phyloP scores from a whole-genome alignment of 2,797 vertebrate genomes.

The Tinamus major region DNA sequence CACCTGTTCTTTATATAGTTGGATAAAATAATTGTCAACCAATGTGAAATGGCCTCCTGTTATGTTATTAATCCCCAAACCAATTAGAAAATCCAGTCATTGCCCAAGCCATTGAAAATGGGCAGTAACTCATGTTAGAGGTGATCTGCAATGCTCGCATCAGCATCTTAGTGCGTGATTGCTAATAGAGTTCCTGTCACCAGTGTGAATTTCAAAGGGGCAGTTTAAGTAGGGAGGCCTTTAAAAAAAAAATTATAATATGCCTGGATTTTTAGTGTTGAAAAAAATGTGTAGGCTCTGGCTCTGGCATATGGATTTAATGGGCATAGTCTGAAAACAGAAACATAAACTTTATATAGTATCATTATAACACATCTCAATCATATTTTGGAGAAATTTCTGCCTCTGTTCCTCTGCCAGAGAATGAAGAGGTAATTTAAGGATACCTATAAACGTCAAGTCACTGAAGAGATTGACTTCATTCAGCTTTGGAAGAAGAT shows the following conservation, averaged over 20 bases:
- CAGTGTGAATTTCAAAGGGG: slow-evolving; percentile 24
- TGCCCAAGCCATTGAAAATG: slow-evolving; percentile 41
- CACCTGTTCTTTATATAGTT: slow-evolving; percentile 72
- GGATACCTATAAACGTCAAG: not conserved
- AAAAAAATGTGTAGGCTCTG: not conserved
- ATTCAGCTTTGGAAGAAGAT: slow-evolving; percentile 29
- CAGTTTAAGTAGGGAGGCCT: slow-evolving; percentile 8
- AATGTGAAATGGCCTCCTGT: slow-evolving; percentile 63
- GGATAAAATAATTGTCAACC: slow-evolving; percentile 69
- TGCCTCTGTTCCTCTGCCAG: not conserved
- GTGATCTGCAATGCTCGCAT: not conserved
- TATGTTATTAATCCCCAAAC: slow-evolving; percentile 74
- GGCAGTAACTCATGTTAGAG: slow-evolving; percentile 53
- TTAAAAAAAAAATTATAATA: not conserved
- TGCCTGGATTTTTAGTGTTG: slow-evolving; percentile 9
- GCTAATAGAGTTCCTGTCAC: not conserved
- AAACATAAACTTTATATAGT: not conserved
- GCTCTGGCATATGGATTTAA: not conserved
- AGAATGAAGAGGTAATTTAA: slow-evolving; percentile 8
- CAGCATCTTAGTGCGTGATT: not conserved
- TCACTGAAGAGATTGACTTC: slow-evolving; percentile 27
- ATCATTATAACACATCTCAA: not conserved
- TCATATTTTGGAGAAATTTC: not conserved
- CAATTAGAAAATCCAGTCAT: slow-evolving; percentile 73
- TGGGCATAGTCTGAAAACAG: not conserved